Evolutionary conservation across 1,140 invertebrate species (phyloP).

Genomic region (Trichomalopsis sarcophagae): DNA sequence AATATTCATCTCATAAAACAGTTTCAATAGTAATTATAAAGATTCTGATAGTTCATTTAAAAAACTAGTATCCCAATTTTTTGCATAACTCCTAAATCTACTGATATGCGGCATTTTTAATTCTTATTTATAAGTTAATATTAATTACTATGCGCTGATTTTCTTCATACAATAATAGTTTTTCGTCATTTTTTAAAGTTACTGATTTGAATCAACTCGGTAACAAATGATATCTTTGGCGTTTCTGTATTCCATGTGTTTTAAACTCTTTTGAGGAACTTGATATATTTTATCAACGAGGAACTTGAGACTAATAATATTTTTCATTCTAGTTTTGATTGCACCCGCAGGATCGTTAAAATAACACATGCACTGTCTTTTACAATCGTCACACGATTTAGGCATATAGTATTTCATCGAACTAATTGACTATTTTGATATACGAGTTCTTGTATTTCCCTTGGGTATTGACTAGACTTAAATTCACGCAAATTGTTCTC

Average conservation of each 20-base stretch:
- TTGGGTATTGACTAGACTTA: slow-evolving; percentile 6
- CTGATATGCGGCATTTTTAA: not conserved
- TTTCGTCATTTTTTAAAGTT: too few relatives aligned
- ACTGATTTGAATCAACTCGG: too few relatives aligned
- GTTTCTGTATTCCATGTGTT: not conserved
- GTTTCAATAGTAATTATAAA: not conserved
- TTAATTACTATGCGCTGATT: too few relatives aligned
- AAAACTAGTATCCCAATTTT: not conserved
- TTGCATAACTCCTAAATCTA: not conserved
- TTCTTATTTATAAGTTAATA: not conserved
- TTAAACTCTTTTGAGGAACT: slow-evolving; percentile 6
- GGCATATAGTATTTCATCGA: not conserved
- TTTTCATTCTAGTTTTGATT: not conserved
- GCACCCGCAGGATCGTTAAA: not conserved
- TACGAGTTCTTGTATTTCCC: not conserved
- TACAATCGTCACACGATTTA: not conserved
- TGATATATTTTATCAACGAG: slow-evolving; percentile 14
- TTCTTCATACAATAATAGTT: too few relatives aligned
- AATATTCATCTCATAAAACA: too few relatives aligned
- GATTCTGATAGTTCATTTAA: not conserved
- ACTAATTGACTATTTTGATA: slow-evolving; percentile 18
- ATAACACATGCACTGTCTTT: not conserved
- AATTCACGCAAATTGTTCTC: too few relatives aligned
- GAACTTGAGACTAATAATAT: not conserved
- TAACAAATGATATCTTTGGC: slow-evolving; percentile 8